phyloP scores from a whole-genome alignment of 2,113 vertebrate genomes.

The Phalacrocorax carbo region DNA sequence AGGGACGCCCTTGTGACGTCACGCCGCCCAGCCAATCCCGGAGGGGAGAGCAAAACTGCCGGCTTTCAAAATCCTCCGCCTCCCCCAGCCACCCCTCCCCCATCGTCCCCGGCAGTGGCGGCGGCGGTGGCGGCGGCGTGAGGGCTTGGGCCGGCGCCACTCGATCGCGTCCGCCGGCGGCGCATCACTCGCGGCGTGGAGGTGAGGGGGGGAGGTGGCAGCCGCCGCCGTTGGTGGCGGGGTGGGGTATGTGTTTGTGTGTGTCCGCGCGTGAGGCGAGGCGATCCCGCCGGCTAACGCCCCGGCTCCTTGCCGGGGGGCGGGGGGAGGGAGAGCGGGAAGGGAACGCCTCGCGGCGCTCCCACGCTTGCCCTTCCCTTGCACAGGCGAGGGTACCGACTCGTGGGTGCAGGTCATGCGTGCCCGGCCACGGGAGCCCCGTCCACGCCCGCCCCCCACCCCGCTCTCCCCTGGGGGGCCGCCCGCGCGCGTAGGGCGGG shows the following conservation, averaged over 20 bases:
- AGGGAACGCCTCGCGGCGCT: background rate
- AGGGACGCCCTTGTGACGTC: background rate
- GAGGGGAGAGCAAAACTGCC: constrained; percentile 69
- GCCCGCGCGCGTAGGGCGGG: no score
- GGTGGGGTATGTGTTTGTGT: no score
- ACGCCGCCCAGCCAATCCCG: constrained; percentile 59
- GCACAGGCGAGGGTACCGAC: no score
- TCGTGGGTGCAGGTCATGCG: no score
- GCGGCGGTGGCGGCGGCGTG: background rate
- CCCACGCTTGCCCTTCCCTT: no score
- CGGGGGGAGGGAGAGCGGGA: background rate
- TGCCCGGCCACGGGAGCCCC: no score
- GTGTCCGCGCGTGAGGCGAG: background rate
- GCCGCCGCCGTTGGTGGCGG: background rate
- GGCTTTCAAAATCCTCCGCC: constrained; percentile 78
- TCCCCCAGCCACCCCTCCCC: constrained; percentile 32
- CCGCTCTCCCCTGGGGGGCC: no score
- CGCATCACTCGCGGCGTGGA: no score
- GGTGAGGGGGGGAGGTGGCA: no score
- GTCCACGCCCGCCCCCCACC: no score
- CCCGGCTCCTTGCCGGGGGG: background rate
- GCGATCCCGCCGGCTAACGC: background rate
- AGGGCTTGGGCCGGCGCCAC: no score
- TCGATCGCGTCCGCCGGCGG: no score
- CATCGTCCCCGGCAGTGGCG: constrained; percentile 32